Evolutionary conservation across 2,113 vertebrate species (phyloP).

Genomic region (Ariopsis seemanni): DNA sequence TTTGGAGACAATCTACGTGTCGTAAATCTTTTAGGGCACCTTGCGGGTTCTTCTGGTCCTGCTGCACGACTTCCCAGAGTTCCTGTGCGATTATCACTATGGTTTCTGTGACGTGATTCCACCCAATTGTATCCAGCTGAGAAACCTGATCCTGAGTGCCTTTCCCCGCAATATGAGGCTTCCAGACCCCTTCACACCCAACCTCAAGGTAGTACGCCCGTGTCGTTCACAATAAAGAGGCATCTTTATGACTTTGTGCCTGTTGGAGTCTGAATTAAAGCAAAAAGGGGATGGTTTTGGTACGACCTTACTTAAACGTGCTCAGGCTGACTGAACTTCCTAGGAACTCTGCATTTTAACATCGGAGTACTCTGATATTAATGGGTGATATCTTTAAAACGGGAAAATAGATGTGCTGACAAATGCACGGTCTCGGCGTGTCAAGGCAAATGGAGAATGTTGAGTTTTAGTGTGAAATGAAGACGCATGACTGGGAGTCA

Average conservation of each 20-base stretch:
- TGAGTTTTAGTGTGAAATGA: neutral
- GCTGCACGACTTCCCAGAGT: conserved; percentile 98
- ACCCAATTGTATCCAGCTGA: conserved; percentile 98
- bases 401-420: neutral
- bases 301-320: too few species aligned
- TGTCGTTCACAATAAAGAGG: neutral
- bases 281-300: neutral
- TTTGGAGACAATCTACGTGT: neutral
- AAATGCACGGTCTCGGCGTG: too few species aligned
- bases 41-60: conserved; percentile 94
- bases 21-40: conserved; percentile 79
- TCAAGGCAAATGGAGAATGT: neutral
- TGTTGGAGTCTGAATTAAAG: neutral
- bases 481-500: neutral
- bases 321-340: too few species aligned
- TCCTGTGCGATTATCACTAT: conserved; percentile 98
- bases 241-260: neutral
- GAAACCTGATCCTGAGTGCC: conserved; percentile 99
- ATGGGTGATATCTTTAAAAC: neutral
- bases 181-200: conserved; percentile 97
- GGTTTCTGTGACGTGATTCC: conserved; percentile 99
- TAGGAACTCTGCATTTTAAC: neutral
- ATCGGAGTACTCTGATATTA: neutral
- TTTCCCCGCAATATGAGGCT: conserved; percentile 99
- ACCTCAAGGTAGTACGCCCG: conserved; percentile 85